Evolutionary conservation across 2,797 vertebrate species (phyloP).

Genomic region (Dipus sagitta): DNA sequence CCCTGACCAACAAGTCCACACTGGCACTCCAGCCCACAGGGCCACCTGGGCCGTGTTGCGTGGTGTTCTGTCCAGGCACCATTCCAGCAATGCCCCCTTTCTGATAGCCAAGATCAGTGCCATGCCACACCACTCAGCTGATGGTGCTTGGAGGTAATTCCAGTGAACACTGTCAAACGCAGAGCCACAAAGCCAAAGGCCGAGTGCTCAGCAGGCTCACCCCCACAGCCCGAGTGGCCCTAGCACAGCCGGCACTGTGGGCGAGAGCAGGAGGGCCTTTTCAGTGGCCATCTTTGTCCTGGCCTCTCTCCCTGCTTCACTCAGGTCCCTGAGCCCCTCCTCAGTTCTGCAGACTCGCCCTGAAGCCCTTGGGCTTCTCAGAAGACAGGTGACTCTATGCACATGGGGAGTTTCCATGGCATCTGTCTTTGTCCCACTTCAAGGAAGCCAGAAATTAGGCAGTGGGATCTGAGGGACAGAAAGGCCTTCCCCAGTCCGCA

Average conservation of each 20-base stretch:
- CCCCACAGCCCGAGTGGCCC: too few species aligned
- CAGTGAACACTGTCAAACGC: neutral
- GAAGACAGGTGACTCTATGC: too few species aligned
- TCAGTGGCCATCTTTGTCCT: neutral
- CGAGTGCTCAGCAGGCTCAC: neutral
- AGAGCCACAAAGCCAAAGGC: neutral
- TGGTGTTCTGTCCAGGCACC: neutral
- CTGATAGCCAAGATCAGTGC: neutral
- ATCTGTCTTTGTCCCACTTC: neutral
- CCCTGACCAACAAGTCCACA: neutral
- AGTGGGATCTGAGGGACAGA: neutral
- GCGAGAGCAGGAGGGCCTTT: neutral
- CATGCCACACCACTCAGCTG: neutral
- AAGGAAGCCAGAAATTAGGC: neutral
- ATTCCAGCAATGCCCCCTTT: neutral
- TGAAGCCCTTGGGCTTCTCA: neutral
- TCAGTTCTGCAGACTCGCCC: neutral
- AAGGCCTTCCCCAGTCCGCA: neutral
- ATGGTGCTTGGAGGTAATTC: neutral
- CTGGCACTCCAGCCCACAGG: neutral
- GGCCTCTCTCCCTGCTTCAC: neutral
- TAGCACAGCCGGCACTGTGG: neutral
- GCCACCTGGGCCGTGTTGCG: accelerated
- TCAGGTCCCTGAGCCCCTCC: too few species aligned
- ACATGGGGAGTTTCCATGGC: accelerated